A percentile compares a stretch with the other conserved stretches of the same genome.
Conservation (phyloP, 2,113 vertebrate genomes). For the Cynocephalus volans region DNA sequence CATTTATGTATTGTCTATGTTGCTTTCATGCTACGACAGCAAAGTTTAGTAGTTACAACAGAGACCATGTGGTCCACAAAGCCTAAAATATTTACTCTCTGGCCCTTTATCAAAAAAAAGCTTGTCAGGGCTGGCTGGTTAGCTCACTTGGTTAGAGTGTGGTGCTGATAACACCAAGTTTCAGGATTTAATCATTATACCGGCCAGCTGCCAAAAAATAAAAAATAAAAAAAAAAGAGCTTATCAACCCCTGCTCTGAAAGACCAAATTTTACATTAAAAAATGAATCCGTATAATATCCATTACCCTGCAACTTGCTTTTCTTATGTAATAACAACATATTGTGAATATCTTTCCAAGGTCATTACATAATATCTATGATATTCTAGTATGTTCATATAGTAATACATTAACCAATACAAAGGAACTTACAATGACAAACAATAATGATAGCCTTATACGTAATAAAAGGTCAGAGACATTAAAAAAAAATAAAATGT, state of each 20-base stretch:
- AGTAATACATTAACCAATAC: not conserved
- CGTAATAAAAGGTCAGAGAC: not conserved
- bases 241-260: not conserved
- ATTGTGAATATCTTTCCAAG: constrained; percentile 27
- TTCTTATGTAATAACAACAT: constrained; percentile 40
- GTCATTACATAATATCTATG: not conserved
- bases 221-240: not conserved
- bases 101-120: not conserved
- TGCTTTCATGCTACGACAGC: not conserved
- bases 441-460: not conserved
- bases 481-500: constrained; percentile 29
- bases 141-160: no score
- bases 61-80: not conserved
- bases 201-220: no score
- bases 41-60: not conserved
- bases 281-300: constrained; percentile 1
- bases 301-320: constrained; percentile 27
- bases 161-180: no score
- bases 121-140: no score
- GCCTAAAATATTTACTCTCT: not conserved
- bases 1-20: not conserved
- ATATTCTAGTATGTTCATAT: not conserved
- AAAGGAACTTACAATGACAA: not conserved
- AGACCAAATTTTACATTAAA: constrained; percentile 26
- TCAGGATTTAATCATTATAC: no score